Conservation (phyloP, 64 coral and sea anemone genomes). For the Stylophora pistillata region DNA sequence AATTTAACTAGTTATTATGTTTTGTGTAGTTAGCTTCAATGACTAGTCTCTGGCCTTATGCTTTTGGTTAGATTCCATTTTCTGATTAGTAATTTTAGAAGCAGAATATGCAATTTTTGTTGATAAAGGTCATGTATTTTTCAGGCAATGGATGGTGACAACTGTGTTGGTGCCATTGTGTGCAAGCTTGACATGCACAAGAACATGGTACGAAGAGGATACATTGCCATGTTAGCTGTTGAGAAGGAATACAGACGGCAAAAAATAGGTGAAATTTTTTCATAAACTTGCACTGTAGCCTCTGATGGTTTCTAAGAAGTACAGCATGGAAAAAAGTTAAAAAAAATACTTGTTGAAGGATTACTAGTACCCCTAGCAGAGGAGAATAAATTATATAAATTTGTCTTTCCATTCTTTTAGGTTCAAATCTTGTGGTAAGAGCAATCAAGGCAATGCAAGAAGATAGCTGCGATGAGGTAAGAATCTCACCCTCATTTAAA, state of each 20-base stretch:
- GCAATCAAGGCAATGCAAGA: constrained; percentile 94
- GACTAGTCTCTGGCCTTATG: no score
- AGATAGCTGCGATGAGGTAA: constrained; percentile 96
- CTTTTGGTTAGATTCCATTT: no score
- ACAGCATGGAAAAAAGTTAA: no score
- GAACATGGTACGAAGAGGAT: constrained; percentile 90
- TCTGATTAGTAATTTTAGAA: no score
- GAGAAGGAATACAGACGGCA: constrained; percentile 96
- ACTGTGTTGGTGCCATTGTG: constrained; percentile 96
- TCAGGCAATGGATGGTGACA: constrained; percentile 81
- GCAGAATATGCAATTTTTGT: background rate
- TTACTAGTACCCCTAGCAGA: no score
- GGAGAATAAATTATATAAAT: no score
- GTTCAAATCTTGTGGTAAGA: constrained; percentile 92
- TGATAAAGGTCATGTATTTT: background rate
- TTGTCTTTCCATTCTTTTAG: constrained; percentile 33
- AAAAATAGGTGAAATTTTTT: constrained; percentile 84
- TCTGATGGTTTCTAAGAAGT: no score
- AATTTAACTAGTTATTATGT: no score
- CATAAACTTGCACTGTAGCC: background rate
- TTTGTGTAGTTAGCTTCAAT: no score
- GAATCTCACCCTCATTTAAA: background rate
- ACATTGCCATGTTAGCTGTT: constrained; percentile 99
- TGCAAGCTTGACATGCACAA: constrained; percentile 99
- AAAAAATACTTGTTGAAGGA: no score